Percentiles rank a stretch among this genome's conserved stretches.
phyloP scores from a whole-genome alignment of 2,888 invertebrate genomes.

The Orthosia gothica region DNA sequence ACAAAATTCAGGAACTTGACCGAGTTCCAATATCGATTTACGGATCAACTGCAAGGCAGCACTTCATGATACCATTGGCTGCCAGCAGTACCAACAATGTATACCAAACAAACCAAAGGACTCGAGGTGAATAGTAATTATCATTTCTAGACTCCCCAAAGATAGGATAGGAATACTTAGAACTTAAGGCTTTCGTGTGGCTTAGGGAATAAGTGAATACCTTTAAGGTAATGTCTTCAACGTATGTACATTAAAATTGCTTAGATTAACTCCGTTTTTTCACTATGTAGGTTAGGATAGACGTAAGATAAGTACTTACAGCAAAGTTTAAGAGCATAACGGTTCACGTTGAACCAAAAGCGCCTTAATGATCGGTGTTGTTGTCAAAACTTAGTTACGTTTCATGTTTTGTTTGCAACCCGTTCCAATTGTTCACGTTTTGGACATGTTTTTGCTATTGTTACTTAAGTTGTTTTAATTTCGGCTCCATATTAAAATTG shows the following conservation, averaged over 20 bases:
- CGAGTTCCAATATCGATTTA: conserved; percentile 23
- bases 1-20: conserved; percentile 10
- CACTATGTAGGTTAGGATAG: conserved; percentile 56
- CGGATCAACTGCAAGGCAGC: conserved; percentile 17
- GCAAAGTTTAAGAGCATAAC: conserved; percentile 55
- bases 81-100: conserved; percentile 43
- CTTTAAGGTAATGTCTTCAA: conserved; percentile 24
- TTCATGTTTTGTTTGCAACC: conserved; percentile 75
- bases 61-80: conserved; percentile 23
- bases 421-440: conserved; percentile 71
- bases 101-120: conserved; percentile 58
- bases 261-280: conserved; percentile 29
- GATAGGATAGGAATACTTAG: conserved; percentile 79
- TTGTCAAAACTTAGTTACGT: conserved; percentile 79
- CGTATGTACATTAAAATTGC: conserved; percentile 31
- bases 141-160: conserved; percentile 79
- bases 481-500: conserved; percentile 53
- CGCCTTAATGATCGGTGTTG: conserved; percentile 90
- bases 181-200: conserved; percentile 68
- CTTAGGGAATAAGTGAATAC: conserved; percentile 53
- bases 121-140: conserved; percentile 71
- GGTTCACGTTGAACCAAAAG: conserved; percentile 70
- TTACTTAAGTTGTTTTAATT: conserved; percentile 65
- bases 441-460: conserved; percentile 64
- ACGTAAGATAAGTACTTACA: conserved; percentile 47